Conservation (phyloP, 2,797 vertebrate species). For the Phalanger gymnotis region DNA sequence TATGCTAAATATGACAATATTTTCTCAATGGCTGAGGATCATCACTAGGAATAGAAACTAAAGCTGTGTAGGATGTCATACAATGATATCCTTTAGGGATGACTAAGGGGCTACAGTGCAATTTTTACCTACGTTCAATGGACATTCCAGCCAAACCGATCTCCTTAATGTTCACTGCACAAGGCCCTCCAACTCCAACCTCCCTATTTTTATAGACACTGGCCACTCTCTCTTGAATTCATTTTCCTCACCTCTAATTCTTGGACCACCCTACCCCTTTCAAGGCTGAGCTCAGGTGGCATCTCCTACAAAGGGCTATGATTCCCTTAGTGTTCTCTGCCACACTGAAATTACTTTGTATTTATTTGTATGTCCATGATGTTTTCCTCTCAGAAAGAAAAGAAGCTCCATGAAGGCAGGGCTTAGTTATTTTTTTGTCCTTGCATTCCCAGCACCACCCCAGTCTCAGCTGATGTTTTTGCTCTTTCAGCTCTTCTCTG, state of each 20-base stretch:
- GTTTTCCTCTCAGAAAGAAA: not conserved
- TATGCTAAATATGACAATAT: not conserved
- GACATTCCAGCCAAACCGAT: not conserved
- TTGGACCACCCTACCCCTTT: not conserved
- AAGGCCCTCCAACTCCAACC: not conserved
- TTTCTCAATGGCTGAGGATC: not conserved
- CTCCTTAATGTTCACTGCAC: not conserved
- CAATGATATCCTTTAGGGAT: not conserved
- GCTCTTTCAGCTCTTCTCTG: constrained; percentile 3
- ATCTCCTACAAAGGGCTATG: not conserved
- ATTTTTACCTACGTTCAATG: not conserved
- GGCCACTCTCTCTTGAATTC: not conserved
- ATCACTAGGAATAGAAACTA: not conserved
- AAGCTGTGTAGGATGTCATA: not conserved
- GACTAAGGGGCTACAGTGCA: not conserved
- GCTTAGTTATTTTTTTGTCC: not conserved
- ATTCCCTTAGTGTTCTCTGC: not conserved
- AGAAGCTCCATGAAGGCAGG: not conserved
- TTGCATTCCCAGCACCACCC: not conserved
- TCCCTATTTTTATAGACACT: not conserved
- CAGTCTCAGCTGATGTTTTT: not conserved
- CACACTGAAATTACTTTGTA: not conserved
- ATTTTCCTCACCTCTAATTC: not conserved
- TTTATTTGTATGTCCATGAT: not conserved
- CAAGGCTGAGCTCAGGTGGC: not conserved